These are phyloP conservation scores for Nesoenas mayeri DNA, from an alignment of 2,113 vertebrate species.

Conservation along the genomic window DNA sequence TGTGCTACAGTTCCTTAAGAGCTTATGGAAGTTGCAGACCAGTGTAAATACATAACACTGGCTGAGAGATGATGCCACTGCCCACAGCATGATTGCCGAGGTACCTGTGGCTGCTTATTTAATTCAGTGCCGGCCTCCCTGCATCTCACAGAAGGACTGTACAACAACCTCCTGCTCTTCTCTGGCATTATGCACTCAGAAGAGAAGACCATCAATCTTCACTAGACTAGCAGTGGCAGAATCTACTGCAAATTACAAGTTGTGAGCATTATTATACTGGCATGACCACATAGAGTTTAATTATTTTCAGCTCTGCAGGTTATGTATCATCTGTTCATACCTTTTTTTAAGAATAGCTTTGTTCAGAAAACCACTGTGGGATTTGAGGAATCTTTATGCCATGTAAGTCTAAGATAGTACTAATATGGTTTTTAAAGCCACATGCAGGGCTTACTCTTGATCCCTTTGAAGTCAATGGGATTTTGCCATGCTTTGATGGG, in stretches of 20 bases:
- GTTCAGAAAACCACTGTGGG: background rate
- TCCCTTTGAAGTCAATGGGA: background rate
- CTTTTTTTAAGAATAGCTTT: background rate
- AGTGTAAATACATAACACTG: background rate
- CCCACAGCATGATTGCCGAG: fast-evolving
- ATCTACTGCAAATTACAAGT: background rate
- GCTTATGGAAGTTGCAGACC: background rate
- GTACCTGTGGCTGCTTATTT: background rate
- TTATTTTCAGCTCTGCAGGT: background rate
- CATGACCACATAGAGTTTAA: background rate
- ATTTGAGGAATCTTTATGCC: background rate
- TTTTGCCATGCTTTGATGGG: background rate
- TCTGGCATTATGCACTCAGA: background rate
- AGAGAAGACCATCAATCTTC: background rate
- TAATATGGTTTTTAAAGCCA: background rate
- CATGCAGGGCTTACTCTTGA: background rate
- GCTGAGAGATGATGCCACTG: background rate
- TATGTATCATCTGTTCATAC: background rate
- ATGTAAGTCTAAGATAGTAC: background rate
- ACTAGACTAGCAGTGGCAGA: background rate
- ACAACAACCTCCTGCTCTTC: background rate
- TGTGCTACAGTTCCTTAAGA: background rate
- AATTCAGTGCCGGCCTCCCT: background rate
- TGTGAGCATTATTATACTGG: background rate
- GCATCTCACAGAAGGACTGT: background rate